phyloP scores from a whole-genome alignment of 64 coral and sea anemone genomes.

The Montipora foliosa region DNA sequence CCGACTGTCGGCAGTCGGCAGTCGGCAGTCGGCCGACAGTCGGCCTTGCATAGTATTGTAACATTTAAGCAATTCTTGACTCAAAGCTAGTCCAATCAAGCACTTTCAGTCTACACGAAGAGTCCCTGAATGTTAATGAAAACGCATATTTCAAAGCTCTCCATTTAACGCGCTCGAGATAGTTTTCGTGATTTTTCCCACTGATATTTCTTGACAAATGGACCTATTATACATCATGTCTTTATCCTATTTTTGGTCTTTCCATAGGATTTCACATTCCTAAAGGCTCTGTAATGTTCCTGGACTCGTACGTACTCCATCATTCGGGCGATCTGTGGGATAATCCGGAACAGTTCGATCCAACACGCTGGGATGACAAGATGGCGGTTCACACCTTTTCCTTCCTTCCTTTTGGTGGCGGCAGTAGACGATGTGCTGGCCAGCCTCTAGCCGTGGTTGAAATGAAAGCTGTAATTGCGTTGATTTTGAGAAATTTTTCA shows the following conservation, averaged over 20 bases:
- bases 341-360: constrained; percentile 33
- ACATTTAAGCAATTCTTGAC: too few relatives aligned
- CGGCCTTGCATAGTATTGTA: too few relatives aligned
- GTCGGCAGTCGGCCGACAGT: too few relatives aligned
- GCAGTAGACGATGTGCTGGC: constrained; percentile 33
- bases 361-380: constrained; percentile 46
- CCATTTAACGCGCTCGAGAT: neutral
- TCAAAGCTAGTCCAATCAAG: too few relatives aligned
- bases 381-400: constrained; percentile 2
- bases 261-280: constrained; percentile 37
- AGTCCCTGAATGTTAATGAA: too few relatives aligned
- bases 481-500: constrained; percentile 44
- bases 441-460: constrained; percentile 42
- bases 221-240: neutral
- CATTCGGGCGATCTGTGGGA: constrained; percentile 17
- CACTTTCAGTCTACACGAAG: too few relatives aligned
- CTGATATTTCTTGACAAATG: neutral
- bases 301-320: constrained; percentile 22
- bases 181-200: neutral
- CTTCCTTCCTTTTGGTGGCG: constrained; percentile 38
- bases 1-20: too few relatives aligned
- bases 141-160: too few relatives aligned
- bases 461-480: constrained; percentile 21
- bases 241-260: neutral
- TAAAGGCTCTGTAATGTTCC: constrained; percentile 36